Evolutionary conservation across 1,140 invertebrate species (phyloP).

Genomic region (Cydia fagiglandana): DNA sequence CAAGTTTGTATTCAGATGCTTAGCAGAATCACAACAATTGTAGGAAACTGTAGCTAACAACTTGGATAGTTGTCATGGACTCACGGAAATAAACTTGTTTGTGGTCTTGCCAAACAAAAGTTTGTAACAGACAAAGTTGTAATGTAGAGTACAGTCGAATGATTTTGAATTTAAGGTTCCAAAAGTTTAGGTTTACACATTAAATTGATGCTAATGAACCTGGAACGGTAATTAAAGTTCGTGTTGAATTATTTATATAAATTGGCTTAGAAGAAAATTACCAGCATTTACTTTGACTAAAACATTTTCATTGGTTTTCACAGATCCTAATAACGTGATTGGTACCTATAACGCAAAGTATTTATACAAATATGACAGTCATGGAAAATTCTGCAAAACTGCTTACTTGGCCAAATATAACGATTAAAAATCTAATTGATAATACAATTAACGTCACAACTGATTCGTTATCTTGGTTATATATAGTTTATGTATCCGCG

Average conservation of each 20-base stretch:
- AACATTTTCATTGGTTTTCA: not conserved
- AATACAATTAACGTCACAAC: not conserved
- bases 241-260: not conserved
- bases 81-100: conserved; percentile 14
- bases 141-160: not conserved
- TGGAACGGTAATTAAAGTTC: not conserved
- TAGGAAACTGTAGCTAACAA: not conserved
- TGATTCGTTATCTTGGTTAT: not conserved
- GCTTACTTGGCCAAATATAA: too few species aligned
- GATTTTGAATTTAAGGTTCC: not conserved
- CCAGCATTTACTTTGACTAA: not conserved
- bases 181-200: not conserved
- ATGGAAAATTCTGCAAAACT: not conserved
- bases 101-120: not conserved
- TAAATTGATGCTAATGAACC: not conserved
- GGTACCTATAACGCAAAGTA: not conserved
- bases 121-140: not conserved
- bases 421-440: not conserved
- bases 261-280: not conserved
- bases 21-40: not conserved
- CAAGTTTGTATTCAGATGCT: conserved; percentile 4
- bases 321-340: not conserved
- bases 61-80: not conserved
- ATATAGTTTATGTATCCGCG: too few species aligned
- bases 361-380: not conserved